Evolutionary conservation across 2,888 invertebrate genomes (phyloP).

Genomic region (Chymomyza caudatula): DNA sequence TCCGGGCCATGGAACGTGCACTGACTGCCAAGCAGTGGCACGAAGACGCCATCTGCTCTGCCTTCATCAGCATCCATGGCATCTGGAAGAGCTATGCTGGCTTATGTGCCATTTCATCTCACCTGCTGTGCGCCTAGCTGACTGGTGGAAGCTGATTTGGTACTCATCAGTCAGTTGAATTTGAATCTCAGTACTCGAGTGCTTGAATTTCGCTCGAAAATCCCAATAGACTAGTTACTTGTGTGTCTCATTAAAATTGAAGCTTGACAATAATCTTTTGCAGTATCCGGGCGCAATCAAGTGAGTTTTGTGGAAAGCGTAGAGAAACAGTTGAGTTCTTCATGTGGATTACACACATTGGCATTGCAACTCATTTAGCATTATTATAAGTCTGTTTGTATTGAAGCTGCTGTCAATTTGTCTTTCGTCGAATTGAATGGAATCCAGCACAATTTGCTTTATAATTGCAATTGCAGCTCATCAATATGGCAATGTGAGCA

Average conservation of each 20-base stretch:
- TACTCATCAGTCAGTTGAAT: not conserved
- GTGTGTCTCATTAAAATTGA: not conserved
- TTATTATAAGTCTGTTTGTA: not conserved
- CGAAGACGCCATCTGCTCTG: not conserved
- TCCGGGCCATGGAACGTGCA: slow-evolving; percentile 28
- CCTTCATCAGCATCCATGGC: not conserved
- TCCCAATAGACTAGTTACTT: not conserved
- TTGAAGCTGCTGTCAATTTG: not conserved
- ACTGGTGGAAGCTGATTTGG: not conserved
- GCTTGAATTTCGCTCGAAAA: not conserved
- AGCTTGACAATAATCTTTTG: not conserved
- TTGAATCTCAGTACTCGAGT: not conserved
- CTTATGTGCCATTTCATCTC: not conserved
- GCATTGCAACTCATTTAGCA: not conserved
- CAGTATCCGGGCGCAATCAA: not conserved
- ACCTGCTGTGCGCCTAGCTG: not conserved
- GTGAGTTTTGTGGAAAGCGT: not conserved
- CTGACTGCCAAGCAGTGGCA: slow-evolving; percentile 19
- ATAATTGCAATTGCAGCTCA: not conserved
- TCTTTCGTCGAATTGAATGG: not conserved
- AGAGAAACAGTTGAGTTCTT: not conserved
- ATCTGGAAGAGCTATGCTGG: slow-evolving; percentile 3
- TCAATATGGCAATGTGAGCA: not conserved
- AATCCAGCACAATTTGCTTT: not conserved
- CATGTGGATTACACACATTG: no score